Conservation (phyloP, 2,113 vertebrate genomes). For the Oenanthe oenanthe region DNA sequence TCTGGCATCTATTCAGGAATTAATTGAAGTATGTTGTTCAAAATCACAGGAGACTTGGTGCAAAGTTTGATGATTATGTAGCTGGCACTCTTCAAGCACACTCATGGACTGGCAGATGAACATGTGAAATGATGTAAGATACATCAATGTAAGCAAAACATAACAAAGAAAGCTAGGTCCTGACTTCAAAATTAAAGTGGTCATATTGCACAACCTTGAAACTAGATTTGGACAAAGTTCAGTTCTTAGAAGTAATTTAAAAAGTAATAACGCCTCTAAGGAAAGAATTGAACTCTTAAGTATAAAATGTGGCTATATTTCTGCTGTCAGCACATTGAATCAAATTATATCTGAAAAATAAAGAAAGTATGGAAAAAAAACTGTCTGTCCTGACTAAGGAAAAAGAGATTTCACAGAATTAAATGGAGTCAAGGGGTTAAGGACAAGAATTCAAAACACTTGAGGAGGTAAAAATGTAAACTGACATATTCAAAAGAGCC, state of each 20-base stretch:
- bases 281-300: not conserved
- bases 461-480: not conserved
- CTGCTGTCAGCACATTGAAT: not conserved
- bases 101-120: not conserved
- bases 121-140: not conserved
- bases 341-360: conserved; percentile 23
- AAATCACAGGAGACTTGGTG: not conserved
- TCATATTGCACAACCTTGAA: not conserved
- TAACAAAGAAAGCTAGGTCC: not conserved
- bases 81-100: not conserved
- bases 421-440: not conserved
- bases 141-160: not conserved
- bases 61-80: not conserved
- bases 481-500: not conserved
- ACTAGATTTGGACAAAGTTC: not conserved
- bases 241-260: not conserved
- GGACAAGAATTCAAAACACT: not conserved
- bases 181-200: not conserved
- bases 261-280: not conserved
- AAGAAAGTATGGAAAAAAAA: not conserved
- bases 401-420: not conserved
- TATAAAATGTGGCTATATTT: not conserved
- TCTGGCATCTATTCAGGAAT: not conserved
- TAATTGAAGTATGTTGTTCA: not conserved
- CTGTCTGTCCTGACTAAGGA: not conserved